Percentiles rank a stretch among this genome's conserved stretches.
Conservation (phyloP, 1,140 invertebrate genomes). For the Drosophila pseudoobscura region DNA sequence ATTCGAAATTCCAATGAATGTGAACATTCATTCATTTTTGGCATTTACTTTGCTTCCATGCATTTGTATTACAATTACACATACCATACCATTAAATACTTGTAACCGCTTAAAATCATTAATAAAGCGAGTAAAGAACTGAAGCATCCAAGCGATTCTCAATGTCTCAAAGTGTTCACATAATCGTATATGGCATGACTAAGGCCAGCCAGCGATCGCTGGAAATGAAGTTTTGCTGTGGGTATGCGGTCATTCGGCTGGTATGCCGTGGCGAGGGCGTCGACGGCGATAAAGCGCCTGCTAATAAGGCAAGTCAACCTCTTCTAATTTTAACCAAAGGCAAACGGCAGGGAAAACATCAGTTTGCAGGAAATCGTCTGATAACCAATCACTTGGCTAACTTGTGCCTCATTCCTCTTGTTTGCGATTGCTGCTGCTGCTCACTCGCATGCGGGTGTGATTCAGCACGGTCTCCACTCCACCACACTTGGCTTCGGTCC, state of each 20-base stretch:
- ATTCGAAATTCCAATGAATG: slow-evolving; percentile 65
- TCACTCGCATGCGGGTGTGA: slow-evolving; percentile 31
- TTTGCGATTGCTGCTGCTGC: slow-evolving; percentile 1
- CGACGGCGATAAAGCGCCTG: slow-evolving; percentile 30
- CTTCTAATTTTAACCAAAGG: slow-evolving; percentile 16
- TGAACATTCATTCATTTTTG: slow-evolving; percentile 59
- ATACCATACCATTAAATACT: slow-evolving; percentile 62
- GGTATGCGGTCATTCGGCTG: slow-evolving; percentile 29
- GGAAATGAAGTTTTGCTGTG: slow-evolving; percentile 4
- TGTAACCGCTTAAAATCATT: slow-evolving; percentile 67
- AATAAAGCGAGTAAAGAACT: slow-evolving; percentile 73
- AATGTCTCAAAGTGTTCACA: not conserved
- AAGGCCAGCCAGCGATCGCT: slow-evolving; percentile 7
- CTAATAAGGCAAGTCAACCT: slow-evolving; percentile 15
- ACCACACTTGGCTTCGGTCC: not conserved
- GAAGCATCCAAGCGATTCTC: slow-evolving; percentile 26
- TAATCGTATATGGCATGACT: slow-evolving; percentile 26
- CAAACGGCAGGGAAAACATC: not conserved
- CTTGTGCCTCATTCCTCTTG: no score
- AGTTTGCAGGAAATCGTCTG: slow-evolving; percentile 30
- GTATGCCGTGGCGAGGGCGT: slow-evolving; percentile 37
- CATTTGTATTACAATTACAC: slow-evolving; percentile 60
- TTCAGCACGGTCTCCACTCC: slow-evolving; percentile 2
- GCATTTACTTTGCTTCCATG: slow-evolving; percentile 57
- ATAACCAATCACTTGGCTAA: slow-evolving; percentile 25